Percentiles rank a stretch among this genome's conserved stretches.
Conservation (phyloP, 2,797 vertebrate genomes). For the Sternarchorhynchus goeldii region DNA sequence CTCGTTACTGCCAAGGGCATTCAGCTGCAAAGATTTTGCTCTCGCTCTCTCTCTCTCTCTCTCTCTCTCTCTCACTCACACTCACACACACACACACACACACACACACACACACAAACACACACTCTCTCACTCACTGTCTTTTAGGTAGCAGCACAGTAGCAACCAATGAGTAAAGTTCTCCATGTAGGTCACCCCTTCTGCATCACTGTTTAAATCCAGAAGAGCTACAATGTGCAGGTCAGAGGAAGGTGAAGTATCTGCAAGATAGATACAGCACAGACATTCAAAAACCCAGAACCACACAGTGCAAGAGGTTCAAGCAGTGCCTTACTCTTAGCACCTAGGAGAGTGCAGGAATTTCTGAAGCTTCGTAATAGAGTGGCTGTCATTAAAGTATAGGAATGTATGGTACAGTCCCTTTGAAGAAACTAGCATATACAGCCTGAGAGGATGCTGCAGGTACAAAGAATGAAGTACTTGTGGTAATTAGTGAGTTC, state of each 20-base stretch:
- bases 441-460: background rate
- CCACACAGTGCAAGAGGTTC: slow-evolving; percentile 8
- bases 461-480: too few relatives aligned
- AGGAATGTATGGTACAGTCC: background rate
- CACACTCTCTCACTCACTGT: background rate
- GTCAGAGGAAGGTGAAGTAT: slow-evolving; percentile 27
- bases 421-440: background rate
- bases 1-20: slow-evolving; percentile 45
- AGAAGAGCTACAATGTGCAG: slow-evolving; percentile 28
- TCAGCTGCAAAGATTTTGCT: slow-evolving; percentile 33
- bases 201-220: slow-evolving; percentile 6
- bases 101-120: too few relatives aligned
- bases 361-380: background rate
- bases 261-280: background rate
- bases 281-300: background rate
- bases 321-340: background rate
- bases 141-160: background rate
- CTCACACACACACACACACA: too few relatives aligned
- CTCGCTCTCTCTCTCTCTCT: background rate
- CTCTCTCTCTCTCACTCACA: background rate
- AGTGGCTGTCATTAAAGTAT: background rate
- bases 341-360: too few relatives aligned
- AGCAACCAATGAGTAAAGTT: slow-evolving; percentile 24
- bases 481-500: background rate
- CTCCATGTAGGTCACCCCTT: background rate